Base-by-base conservation (phyloP, 1,140 invertebrate species). In the Dinoponera quadriceps region DNA sequence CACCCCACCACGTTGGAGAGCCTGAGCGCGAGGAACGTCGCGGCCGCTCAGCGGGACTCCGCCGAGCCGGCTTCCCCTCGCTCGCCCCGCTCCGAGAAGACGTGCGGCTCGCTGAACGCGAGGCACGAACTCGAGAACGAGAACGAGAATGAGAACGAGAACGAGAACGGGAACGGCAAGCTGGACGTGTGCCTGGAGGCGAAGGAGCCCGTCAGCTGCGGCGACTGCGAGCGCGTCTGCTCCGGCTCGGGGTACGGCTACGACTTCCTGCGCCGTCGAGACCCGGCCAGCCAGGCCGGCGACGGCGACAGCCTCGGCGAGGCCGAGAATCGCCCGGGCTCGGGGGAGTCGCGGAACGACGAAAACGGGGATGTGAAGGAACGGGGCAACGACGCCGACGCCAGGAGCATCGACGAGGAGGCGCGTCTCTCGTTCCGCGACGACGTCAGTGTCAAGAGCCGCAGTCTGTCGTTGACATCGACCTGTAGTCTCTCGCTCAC, bases 1-100 rank as follows among this genome's bases (percentile, higher is more conserved):
- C 98, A 98, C 92, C 98, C 98, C 1, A 96, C 96, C 4, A 96
- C 96, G 22, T 95, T 97, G 27, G 96, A 97, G 90, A 97, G 95
- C 54, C 92, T 93, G 71, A 92, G 92, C 2, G 91, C 65, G 9
- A 91, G 78, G 3, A 89, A 83, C 22, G 20, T 49, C 1, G 57
- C 82, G 4, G 16, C 29, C 13, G 3, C 49, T 1, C 75, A 66
- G 16, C 82, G 77, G 0, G 87, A 88, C 16, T 25, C 20, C 0
- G 13, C 25, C 4, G 68, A 84, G 11, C 48, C 63, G 7, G 69
- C 16, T 14, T 65, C n/a, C 5, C 63, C 63, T 11, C 73, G 29
- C 44, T 85, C 60, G 9, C 71, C 84, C 20, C 90, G 90, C 66
- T 55, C 86, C 3, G 87, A 89, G 1, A 57, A 55, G 20, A n/a